Conservation (phyloP, 2,888 invertebrate genomes). For the Oeneis ivallda region DNA sequence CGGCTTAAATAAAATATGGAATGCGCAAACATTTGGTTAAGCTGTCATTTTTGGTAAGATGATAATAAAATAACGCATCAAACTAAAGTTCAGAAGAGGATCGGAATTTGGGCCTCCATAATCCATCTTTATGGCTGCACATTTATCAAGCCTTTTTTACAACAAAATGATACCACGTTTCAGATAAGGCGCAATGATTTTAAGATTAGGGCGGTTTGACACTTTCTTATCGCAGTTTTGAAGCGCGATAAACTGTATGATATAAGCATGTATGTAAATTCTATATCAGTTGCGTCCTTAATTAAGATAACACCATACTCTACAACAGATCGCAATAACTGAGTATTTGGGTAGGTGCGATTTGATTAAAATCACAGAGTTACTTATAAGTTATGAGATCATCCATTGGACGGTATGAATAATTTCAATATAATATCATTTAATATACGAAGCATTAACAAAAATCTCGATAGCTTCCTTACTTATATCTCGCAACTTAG, state of each 20-base stretch:
- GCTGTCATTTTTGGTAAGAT: constrained; percentile 14
- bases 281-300: neutral
- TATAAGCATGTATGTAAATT: constrained; percentile 14
- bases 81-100: constrained; percentile 7
- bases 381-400: constrained; percentile 7
- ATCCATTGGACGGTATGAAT: too few species aligned
- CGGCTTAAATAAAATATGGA: neutral
- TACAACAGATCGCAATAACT: neutral
- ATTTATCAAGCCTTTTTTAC: constrained; percentile 21
- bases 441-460: too few species aligned
- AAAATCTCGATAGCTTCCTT: too few species aligned
- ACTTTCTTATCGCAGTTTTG: constrained; percentile 28
- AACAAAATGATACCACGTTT: constrained; percentile 19
- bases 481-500: too few species aligned
- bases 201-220: constrained; percentile 30
- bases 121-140: constrained; percentile 22
- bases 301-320: constrained; percentile 1
- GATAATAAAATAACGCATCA: constrained; percentile 3
- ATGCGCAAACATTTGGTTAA: constrained; percentile 13
- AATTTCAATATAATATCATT: too few species aligned
- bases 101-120: constrained; percentile 17
- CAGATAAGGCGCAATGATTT: constrained; percentile 29
- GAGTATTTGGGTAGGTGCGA: neutral
- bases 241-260: constrained; percentile 3
- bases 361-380: constrained; percentile 11